These are phyloP conservation scores for Cotesia typhae DNA, from an alignment of 1,140 invertebrate genomes.

Conservation along the genomic window DNA sequence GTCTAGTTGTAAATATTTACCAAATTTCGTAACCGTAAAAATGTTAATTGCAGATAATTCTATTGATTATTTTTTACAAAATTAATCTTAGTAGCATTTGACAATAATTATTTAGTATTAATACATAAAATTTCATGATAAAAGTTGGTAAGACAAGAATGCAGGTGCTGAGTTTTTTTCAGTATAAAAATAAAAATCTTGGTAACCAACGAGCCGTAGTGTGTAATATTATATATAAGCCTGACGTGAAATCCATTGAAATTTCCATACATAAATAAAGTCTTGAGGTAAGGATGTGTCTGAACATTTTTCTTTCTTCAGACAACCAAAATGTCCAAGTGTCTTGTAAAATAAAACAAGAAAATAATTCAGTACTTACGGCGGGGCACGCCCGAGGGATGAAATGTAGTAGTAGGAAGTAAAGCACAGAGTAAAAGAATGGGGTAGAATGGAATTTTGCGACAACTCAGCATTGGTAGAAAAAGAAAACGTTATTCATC, in stretches of 20 bases:
- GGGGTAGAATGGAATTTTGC: conserved; percentile 20
- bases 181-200: too few relatives aligned
- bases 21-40: too few relatives aligned
- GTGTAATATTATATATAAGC: too few relatives aligned
- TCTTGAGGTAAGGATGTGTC: neutral
- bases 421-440: conserved; percentile 1
- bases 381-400: conserved; percentile 1
- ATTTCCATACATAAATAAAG: conserved; percentile 2
- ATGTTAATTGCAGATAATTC: too few relatives aligned
- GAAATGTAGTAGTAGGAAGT: neutral
- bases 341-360: conserved; percentile 17
- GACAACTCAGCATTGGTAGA: conserved; percentile 37
- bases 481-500: neutral
- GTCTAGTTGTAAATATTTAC: too few relatives aligned
- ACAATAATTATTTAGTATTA: too few relatives aligned
- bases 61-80: too few relatives aligned
- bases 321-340: conserved; percentile 24
- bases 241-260: neutral
- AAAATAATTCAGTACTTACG: conserved; percentile 10
- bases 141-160: too few relatives aligned
- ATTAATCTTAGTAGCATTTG: too few relatives aligned
- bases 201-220: too few relatives aligned
- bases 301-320: neutral
- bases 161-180: too few relatives aligned
- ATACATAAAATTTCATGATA: too few relatives aligned